Evolutionary conservation across 2,113 vertebrate species (phyloP).

Genomic region (Alaudala cheleensis): DNA sequence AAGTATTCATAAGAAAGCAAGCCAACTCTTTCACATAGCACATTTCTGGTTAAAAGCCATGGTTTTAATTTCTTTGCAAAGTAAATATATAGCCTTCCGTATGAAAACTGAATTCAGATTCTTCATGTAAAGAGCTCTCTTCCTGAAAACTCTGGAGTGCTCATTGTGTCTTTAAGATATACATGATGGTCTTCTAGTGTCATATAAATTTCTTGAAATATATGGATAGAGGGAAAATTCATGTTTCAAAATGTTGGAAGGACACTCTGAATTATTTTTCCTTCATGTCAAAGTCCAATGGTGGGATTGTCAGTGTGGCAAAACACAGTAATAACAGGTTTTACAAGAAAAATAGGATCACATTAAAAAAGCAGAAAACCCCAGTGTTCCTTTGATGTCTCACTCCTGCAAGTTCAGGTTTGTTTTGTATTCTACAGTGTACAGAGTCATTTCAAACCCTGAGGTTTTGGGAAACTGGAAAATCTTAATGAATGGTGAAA

Average conservation of each 20-base stretch:
- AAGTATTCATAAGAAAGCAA: conserved; percentile 33
- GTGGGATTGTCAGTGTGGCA: neutral
- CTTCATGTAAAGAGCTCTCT: neutral
- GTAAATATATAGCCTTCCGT: neutral
- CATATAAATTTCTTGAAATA: neutral
- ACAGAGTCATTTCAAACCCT: neutral
- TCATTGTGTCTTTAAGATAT: neutral
- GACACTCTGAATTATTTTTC: neutral
- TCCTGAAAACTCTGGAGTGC: neutral
- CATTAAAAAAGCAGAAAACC: neutral
- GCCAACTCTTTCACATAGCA: neutral
- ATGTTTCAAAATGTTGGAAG: neutral
- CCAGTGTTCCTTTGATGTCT: neutral
- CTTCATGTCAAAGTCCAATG: neutral
- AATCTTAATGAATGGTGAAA: neutral
- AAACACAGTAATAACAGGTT: neutral
- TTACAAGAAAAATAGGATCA: neutral
- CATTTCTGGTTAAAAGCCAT: conserved; percentile 28
- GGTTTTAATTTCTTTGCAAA: conserved; percentile 48
- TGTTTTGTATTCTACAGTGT: neutral
- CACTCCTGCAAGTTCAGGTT: neutral
- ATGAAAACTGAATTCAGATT: conserved; percentile 10
- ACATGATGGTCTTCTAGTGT: neutral
- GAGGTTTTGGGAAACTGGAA: neutral
- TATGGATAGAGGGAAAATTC: neutral